These are phyloP conservation scores for Rotaria magnacalcarata DNA, from an alignment of 2,888 invertebrate genomes.

Conservation along the genomic window DNA sequence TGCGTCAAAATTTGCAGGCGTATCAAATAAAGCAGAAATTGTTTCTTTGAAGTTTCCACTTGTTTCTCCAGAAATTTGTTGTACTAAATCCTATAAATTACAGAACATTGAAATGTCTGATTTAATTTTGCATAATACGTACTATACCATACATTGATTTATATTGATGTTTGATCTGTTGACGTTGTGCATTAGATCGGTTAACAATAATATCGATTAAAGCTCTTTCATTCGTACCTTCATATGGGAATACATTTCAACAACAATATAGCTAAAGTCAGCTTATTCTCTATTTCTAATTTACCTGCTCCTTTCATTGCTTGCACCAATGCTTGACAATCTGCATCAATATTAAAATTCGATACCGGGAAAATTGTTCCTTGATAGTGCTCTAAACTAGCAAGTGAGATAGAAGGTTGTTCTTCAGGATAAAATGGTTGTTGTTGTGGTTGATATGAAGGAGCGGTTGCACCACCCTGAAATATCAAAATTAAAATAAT, in stretches of 20 bases:
- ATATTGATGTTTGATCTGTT: conserved; percentile 13
- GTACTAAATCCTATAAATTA: neutral
- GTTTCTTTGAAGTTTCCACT: conserved; percentile 24
- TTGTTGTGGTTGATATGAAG: neutral
- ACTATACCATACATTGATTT: neutral
- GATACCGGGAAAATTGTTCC: neutral
- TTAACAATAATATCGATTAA: conserved; percentile 28
- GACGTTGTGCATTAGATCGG: conserved; percentile 15
- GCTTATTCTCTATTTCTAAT: neutral
- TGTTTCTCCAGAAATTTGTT: neutral
- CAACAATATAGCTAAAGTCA: neutral
- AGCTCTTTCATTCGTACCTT: neutral
- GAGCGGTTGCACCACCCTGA: neutral
- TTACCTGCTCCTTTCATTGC: conserved; percentile 23
- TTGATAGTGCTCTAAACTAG: conserved; percentile 6
- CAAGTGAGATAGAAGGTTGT: neutral
- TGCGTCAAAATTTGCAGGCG: neutral
- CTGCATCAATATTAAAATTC: neutral
- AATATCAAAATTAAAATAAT: neutral
- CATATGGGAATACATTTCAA: neutral
- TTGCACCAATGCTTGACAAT: neutral
- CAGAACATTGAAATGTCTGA: neutral
- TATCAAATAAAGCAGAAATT: neutral
- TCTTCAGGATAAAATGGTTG: neutral
- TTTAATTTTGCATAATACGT: neutral